Conservation (phyloP, 2,113 vertebrate species). For the Rostratula benghalensis region DNA sequence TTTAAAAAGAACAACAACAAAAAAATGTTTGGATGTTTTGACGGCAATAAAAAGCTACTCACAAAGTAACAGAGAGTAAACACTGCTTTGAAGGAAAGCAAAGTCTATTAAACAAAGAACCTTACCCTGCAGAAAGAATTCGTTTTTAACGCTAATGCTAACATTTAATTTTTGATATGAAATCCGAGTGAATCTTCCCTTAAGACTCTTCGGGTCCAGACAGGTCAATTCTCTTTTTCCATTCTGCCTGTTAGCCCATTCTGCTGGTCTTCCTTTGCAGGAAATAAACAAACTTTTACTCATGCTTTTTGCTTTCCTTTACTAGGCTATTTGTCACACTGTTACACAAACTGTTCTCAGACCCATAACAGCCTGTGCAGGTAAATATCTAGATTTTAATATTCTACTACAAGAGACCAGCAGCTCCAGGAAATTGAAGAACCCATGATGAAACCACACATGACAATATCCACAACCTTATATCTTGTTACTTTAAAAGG, state of each 20-base stretch:
- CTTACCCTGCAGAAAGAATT: neutral
- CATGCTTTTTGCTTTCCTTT: neutral
- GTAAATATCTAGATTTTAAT: neutral
- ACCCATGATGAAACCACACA: neutral
- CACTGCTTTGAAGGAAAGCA: neutral
- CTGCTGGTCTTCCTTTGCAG: neutral
- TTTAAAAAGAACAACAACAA: neutral
- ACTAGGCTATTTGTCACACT: neutral
- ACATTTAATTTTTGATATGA: neutral
- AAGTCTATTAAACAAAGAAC: neutral
- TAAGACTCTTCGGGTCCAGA: neutral
- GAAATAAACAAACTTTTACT: neutral
- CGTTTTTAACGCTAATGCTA: neutral
- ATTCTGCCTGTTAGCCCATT: neutral
- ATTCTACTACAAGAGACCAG: neutral
- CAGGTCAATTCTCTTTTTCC: neutral
- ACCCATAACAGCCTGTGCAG: neutral
- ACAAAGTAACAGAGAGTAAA: neutral
- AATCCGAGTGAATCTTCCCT: neutral
- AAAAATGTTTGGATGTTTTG: neutral
- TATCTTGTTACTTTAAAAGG: neutral
- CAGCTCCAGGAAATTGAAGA: neutral
- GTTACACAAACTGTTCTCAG: neutral
- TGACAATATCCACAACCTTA: neutral
- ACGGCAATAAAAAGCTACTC: constrained; percentile 11